These are phyloP conservation scores for Botia almorhae DNA, from an alignment of 2,797 vertebrate genomes.

Conservation along the genomic window DNA sequence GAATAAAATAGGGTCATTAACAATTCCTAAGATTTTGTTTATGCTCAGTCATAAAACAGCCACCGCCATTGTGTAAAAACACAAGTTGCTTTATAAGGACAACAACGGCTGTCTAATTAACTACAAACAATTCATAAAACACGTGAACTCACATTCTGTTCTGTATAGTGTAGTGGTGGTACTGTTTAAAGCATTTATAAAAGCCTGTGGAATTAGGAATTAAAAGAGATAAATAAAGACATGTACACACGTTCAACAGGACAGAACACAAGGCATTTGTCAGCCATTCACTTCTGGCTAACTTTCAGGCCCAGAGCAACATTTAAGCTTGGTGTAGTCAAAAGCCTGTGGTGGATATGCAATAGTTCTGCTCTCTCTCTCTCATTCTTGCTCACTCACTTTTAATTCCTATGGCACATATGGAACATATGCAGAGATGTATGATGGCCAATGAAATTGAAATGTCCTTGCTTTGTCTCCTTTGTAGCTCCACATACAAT, in stretches of 20 bases:
- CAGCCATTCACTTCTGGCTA: neutral
- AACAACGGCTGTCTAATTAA: too few relatives aligned
- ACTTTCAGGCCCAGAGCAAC: neutral
- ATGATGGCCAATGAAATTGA: slow-evolving; percentile 13
- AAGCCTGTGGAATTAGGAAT: neutral
- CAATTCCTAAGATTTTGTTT: too few relatives aligned
- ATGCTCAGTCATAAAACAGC: too few relatives aligned
- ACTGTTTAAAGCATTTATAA: neutral
- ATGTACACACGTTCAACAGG: neutral
- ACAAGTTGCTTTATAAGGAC: too few relatives aligned
- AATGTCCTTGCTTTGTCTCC: slow-evolving; percentile 12
- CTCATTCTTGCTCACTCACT: too few relatives aligned
- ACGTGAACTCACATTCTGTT: too few relatives aligned
- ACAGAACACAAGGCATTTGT: neutral
- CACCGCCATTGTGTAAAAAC: too few relatives aligned
- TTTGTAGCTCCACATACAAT: neutral
- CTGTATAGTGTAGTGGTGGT: too few relatives aligned
- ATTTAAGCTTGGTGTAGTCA: neutral
- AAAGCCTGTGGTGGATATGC: neutral
- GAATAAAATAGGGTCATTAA: too few relatives aligned
- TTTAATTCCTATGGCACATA: neutral
- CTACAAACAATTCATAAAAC: too few relatives aligned
- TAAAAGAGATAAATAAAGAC: neutral
- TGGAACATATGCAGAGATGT: neutral
- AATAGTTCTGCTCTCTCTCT: neutral